These are phyloP conservation scores for Malthinus flaveolus DNA, from an alignment of 2,888 invertebrate genomes.

Conservation along the genomic window DNA sequence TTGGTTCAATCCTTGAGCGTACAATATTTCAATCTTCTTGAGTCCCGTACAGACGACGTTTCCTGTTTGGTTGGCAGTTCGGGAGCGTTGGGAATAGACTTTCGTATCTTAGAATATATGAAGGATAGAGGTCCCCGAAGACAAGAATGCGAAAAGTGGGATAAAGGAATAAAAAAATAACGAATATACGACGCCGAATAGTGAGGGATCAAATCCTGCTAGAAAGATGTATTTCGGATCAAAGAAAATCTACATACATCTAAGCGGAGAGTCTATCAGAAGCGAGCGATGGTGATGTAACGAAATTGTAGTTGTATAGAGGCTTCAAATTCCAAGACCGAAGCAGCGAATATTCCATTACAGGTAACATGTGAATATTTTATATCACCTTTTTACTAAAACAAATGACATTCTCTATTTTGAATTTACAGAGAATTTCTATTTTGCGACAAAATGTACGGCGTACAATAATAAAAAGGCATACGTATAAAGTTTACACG, in stretches of 20 bases:
- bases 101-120: constrained; percentile 50
- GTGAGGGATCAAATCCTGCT: constrained; percentile 45
- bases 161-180: constrained; percentile 51
- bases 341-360: constrained; percentile 30
- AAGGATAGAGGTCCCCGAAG: constrained; percentile 54
- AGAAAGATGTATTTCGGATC: constrained; percentile 49
- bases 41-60: constrained; percentile 51
- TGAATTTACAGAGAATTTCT: constrained; percentile 9
- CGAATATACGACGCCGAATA: constrained; percentile 50
- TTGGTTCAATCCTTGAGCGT: constrained; percentile 54
- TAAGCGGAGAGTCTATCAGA: constrained; percentile 40
- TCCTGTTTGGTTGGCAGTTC: constrained; percentile 52
- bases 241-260: constrained; percentile 53
- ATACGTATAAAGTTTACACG: background rate
- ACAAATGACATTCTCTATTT: constrained; percentile 20
- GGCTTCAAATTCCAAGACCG: constrained; percentile 30
- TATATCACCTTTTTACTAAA: constrained; percentile 32
- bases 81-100: constrained; percentile 50
- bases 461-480: background rate
- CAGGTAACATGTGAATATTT: constrained; percentile 41
- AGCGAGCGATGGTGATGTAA: constrained; percentile 39
- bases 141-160: constrained; percentile 52
- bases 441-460: background rate
- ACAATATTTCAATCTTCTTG: constrained; percentile 54
- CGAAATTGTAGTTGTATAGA: constrained; percentile 39